These are phyloP conservation scores for Syngnathus acus DNA, from an alignment of 2,797 vertebrate genomes.

Conservation along the genomic window DNA sequence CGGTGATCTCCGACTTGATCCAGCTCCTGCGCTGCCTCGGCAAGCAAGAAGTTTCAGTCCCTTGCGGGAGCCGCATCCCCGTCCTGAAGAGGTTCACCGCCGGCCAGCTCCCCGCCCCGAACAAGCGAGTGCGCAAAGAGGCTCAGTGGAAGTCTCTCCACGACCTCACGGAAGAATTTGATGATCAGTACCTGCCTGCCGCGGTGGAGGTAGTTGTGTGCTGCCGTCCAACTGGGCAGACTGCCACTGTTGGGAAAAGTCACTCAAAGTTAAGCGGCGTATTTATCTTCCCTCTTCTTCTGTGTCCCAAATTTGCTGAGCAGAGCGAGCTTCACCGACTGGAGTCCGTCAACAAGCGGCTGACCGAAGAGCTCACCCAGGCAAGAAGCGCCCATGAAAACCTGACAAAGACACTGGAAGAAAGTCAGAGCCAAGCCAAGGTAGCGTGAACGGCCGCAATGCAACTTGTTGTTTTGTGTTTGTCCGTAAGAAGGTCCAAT, in stretches of 20 bases:
- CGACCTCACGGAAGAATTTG: constrained; percentile 68
- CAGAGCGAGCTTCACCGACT: constrained; percentile 56
- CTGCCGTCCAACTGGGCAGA: neutral
- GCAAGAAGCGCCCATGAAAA: constrained; percentile 51
- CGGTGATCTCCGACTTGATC: constrained; percentile 62
- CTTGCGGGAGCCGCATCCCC: constrained; percentile 65
- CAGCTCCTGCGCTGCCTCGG: constrained; percentile 58
- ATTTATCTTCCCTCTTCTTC: constrained; percentile 6
- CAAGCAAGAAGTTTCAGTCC: constrained; percentile 39
- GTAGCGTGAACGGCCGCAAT: constrained; percentile 33
- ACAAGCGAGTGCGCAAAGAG: constrained; percentile 27
- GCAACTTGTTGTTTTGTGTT: neutral
- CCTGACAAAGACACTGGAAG: constrained; percentile 60
- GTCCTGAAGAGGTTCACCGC: constrained; percentile 38
- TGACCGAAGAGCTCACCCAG: constrained; percentile 62
- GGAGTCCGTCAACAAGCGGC: constrained; percentile 56
- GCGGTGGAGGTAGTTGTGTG: constrained; percentile 58
- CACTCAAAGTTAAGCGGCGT: neutral
- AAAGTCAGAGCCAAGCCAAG: constrained; percentile 62
- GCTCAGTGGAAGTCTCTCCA: constrained; percentile 53
- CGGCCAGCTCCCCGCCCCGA: constrained; percentile 9
- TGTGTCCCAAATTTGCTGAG: constrained; percentile 30
- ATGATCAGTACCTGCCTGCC: constrained; percentile 66
- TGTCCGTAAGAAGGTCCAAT: neutral
- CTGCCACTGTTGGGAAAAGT: constrained; percentile 5